These are phyloP conservation scores for Diplolepis rosae DNA, from an alignment of 2,888 invertebrate species.

Conservation along the genomic window DNA sequence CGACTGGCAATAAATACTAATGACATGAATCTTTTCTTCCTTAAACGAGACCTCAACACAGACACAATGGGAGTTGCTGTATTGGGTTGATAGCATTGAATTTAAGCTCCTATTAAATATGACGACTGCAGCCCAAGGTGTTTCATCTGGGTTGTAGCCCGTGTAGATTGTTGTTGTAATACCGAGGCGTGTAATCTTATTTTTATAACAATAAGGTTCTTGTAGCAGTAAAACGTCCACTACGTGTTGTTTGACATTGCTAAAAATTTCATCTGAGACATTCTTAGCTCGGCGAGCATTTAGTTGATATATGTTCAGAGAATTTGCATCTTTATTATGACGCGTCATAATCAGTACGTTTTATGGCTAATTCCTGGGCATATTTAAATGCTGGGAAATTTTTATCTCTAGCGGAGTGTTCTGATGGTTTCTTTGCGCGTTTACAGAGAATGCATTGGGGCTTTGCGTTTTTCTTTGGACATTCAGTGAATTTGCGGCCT, in stretches of 20 bases:
- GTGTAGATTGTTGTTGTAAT: not conserved
- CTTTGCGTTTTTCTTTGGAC: not conserved
- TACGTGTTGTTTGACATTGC: not conserved
- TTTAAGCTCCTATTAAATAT: not conserved
- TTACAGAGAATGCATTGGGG: constrained; percentile 27
- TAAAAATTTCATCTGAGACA: not conserved
- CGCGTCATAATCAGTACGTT: too few species aligned
- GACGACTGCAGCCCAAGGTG: not conserved
- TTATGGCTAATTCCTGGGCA: too few species aligned
- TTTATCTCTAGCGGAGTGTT: constrained; percentile 28
- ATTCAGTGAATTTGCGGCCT: constrained; percentile 27
- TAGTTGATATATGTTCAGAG: constrained; percentile 29
- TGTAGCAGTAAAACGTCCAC: not conserved
- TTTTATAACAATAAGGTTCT: not conserved
- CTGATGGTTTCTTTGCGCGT: not conserved
- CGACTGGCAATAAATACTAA: constrained; percentile 33
- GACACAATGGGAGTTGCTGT: constrained; percentile 1
- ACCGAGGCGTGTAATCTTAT: not conserved
- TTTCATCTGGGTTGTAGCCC: not conserved
- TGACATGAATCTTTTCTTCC: not conserved
- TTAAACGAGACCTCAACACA: not conserved
- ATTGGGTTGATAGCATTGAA: constrained; percentile 9
- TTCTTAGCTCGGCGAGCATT: constrained; percentile 20
- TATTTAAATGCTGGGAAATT: constrained; percentile 30
- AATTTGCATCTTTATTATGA: too few species aligned